A percentile compares a stretch with the other conserved stretches of the same genome.
Conservation (phyloP, 2,113 vertebrate species). For the Delphinapterus leucas region DNA sequence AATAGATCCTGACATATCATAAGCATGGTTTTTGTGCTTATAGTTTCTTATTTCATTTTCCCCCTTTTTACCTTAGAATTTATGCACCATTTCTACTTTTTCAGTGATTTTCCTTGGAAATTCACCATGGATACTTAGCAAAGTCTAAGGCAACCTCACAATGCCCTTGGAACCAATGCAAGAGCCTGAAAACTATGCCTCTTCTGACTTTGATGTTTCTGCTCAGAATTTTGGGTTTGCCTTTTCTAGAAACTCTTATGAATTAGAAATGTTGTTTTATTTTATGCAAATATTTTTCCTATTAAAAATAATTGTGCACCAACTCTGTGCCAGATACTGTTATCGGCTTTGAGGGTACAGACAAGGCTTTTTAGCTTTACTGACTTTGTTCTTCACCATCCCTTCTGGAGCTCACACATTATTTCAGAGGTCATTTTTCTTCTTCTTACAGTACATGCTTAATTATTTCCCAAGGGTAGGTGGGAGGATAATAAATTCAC, state of each 20-base stretch:
- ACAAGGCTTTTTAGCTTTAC: background rate
- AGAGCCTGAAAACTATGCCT: background rate
- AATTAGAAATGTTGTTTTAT: background rate
- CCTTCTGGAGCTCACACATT: accelerated
- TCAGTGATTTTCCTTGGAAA: background rate
- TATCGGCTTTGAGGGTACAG: background rate
- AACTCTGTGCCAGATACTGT: background rate
- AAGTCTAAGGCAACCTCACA: background rate
- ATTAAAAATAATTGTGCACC: background rate
- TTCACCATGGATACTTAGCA: background rate
- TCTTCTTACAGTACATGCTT: accelerated
- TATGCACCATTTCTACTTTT: background rate
- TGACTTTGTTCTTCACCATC: accelerated
- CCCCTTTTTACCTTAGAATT: background rate
- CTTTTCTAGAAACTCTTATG: background rate
- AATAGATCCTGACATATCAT: background rate
- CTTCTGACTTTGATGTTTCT: background rate
- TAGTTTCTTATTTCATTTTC: background rate
- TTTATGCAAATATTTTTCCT: background rate
- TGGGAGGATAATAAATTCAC: too few relatives aligned
- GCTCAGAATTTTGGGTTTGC: background rate
- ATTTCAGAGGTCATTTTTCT: background rate
- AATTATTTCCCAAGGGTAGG: background rate
- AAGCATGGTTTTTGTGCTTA: background rate
- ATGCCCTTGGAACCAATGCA: background rate